Base-by-base conservation (phyloP, 2,113 vertebrate genomes). In the Hyaena hyaena region DNA sequence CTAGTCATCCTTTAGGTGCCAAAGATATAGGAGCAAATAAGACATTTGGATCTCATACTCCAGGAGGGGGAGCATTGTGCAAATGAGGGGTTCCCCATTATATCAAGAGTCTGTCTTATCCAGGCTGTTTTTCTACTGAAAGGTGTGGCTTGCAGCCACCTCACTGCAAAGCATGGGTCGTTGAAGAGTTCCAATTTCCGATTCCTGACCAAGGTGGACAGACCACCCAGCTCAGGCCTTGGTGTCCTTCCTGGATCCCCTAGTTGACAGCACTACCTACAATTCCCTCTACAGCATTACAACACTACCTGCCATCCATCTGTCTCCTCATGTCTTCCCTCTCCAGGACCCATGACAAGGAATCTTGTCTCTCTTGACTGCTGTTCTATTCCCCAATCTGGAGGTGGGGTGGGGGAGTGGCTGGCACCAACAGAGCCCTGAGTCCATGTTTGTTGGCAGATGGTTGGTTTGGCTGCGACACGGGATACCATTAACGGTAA, bases 201-300 rank as follows among this genome's bases (percentile, higher is more conserved):
- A 5, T 53, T 35, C 33, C n/a, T 4, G 10, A 82, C 10, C 17
- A 19, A 55, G 8, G 4, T 35, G 9, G 24, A 28, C 0, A 2
- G 19, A 68, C 24, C 16, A 28, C 50, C 21, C 35, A 16, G 39
- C 16, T 12, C 7, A 4, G n/a, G 73, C 35, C 24, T 8, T 10
- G 15, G 28, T 53, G 69, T 73, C 14, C 19, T 26, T 33, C 35
- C 50, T 15, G 6, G 12, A 17, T 4, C 10, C 33, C n/a, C 33
- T 9, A 7, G 2, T 2, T 17, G 26, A 33, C 23, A 50, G 71
- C 43, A 33, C 10, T 1, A 7, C 21, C 68, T 35, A 39, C 24
- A 10, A 14, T 15, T 33, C 33, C 5, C 10, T 94, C 14, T 7
- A 14, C 0, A 14, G 58, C 39, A 43, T 10, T 10, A 26, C 0